Evolutionary conservation across 2,888 invertebrate genomes (phyloP), one percentile per base, ranked within the genome.

Genomic region (Liopterus haemorrhoidalis): DNA sequence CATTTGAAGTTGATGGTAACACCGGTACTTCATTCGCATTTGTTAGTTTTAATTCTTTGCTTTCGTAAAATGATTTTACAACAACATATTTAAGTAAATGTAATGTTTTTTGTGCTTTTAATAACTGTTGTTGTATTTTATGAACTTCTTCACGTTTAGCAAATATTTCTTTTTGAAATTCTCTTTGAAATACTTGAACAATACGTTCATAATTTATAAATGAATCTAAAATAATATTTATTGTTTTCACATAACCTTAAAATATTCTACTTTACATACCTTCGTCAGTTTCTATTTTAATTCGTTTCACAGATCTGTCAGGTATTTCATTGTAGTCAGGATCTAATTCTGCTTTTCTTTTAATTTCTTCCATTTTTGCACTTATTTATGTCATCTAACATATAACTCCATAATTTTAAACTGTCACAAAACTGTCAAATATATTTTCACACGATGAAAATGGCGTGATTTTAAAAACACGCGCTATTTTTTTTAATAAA

Each of bases 131-230:
- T 59, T 87, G 81, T 46, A 87, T 80, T 38, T 79, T 68, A 49
- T 78, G 71, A 9, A 88, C 70, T 69, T 89, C 87, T 42, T 78
- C 74, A 60, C 85, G 81, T 58, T 85, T 80, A 2, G 69, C 61
- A 35, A 72, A 70, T 8, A 88, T 69, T 63, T 90, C 89, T 35
- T 72, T 73, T 31, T 76, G 70, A 68, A 90, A 88, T 66, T 89
- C 85, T 46, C 73, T 73, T 53, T 76, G 73, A 20, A 90, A 74
- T 39, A 88, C 81, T 18, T 71, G 67, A 52, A 73, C 70, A 48
- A 82, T 74, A 63, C 71, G 76, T 15, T 66, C 63, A 22, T 67
- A 57, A 62, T 70, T 69, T 54, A 70, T 68, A 36, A 72, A 74
- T 54, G 54, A 49, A 59, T 59, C 33, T 50, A 41, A 19, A 41